Evolutionary conservation across 2,113 vertebrate species (phyloP).

Genomic region (Gasterosteus nipponicus): DNA sequence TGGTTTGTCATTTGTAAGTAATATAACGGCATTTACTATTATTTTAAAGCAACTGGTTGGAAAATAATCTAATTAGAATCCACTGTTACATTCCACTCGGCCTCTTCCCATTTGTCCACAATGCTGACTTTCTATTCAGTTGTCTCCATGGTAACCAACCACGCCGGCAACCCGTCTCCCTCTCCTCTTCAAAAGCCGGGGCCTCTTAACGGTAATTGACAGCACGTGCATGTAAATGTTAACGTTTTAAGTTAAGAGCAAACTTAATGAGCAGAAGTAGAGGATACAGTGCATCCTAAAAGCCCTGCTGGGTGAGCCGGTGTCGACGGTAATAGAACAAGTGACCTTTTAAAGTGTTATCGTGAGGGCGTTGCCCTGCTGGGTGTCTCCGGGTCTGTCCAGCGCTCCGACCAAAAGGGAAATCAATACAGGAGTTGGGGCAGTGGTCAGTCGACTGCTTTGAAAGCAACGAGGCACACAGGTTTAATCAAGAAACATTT

Average conservation of each 20-base stretch:
- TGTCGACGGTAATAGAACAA: constrained; percentile 59
- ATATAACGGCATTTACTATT: no score
- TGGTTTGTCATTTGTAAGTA: constrained; percentile 15
- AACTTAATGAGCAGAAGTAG: constrained; percentile 56
- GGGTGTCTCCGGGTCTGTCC: constrained; percentile 27
- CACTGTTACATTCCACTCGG: background rate
- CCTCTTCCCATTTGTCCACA: background rate
- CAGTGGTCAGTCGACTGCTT: constrained; percentile 4
- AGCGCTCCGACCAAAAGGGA: constrained; percentile 10
- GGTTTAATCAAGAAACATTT: background rate
- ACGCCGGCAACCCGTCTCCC: constrained; percentile 1
- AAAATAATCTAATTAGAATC: constrained; percentile 13
- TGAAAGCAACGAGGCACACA: background rate
- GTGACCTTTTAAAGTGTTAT: constrained; percentile 66
- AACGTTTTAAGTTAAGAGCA: constrained; percentile 37
- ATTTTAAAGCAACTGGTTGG: constrained; percentile 6
- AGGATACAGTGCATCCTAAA: constrained; percentile 23
- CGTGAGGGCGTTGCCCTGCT: constrained; percentile 22
- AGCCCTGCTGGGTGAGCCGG: constrained; percentile 37
- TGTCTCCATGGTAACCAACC: constrained; percentile 46
- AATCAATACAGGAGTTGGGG: constrained; percentile 33
- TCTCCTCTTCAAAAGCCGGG: constrained; percentile 11
- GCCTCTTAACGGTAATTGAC: constrained; percentile 53
- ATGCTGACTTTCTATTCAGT: constrained; percentile 6
- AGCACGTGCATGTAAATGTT: constrained; percentile 52